Evolutionary conservation across 1,140 invertebrate species (phyloP), one percentile per base, ranked within the genome.

Genomic region (Scaptodrosophila lebanonensis): DNA sequence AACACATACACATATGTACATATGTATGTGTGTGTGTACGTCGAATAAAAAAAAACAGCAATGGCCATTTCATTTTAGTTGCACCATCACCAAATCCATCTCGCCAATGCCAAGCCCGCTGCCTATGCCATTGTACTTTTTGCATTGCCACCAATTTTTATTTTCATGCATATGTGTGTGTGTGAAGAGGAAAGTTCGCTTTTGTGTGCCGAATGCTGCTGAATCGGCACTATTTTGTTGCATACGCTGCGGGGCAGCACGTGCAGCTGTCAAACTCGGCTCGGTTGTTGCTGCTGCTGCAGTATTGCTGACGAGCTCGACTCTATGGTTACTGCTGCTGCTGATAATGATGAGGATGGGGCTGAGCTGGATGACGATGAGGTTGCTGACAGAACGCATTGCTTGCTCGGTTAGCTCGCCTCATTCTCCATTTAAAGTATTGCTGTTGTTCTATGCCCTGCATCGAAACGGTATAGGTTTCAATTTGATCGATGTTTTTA

Each of bases 41-140:
- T n/a, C n/a, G n/a, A n/a, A n/a, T n/a, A 25, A 25, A 25, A 25
- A 25, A 25, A 8, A 25, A 8, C 22, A 25, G 22, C 3, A 29
- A 40, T 42, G 47, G 52, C 49, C 65, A 67, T 54, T 76, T 76
- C 71, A 58, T 66, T 60, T 76, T 71, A 57, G 53, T 66, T 71
- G 45, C 54, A 40, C 52, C 45, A 20, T 44, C 40, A 27, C 7
- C 29, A 20, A 29, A 9, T 12, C 42, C 2, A 13, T 44, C 16
- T 40, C 15, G 12, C 40, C n/a, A 30, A 13, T 47, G 20, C 22
- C 11, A 2, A 22, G 2, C 8, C 38, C 3, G 12, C 15, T 35
- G 29, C 15, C n/a, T 30, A 35, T 39, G 35, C 39, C 8, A 39
- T 11, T 50, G n/a, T 51, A 12, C 40, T 20, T 42, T 48, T 27